A percentile compares a stretch with the other conserved stretches of the same genome.
Conservation (phyloP, 2,797 vertebrate species). For the Chromis chromis region DNA sequence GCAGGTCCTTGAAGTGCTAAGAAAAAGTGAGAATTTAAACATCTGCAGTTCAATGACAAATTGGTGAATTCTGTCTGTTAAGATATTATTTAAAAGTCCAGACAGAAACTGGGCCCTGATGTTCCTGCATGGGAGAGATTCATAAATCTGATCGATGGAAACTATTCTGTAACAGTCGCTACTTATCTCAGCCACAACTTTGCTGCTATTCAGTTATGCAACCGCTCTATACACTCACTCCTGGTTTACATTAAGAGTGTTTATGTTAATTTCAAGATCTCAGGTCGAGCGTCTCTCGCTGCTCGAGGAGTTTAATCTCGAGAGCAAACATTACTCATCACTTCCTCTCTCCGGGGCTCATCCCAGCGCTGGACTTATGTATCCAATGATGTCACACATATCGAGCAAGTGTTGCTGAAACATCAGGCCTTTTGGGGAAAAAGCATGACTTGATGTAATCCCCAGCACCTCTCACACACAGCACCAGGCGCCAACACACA, state of each 20-base stretch:
- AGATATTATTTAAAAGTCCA: too few species aligned
- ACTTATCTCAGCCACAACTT: neutral
- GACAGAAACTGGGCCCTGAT: neutral
- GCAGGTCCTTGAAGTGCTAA: neutral
- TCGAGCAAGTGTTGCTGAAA: constrained; percentile 50
- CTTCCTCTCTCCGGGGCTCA: constrained; percentile 43
- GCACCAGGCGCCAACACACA: constrained; percentile 8
- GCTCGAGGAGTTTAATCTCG: constrained; percentile 14
- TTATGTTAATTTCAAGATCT: constrained; percentile 35
- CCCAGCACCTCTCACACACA: constrained; percentile 20
- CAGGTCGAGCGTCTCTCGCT: neutral
- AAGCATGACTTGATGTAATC: constrained; percentile 26
- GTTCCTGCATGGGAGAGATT: neutral
- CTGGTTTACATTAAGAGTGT: constrained; percentile 42
- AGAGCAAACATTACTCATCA: constrained; percentile 68
- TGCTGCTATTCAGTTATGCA: constrained; percentile 28
- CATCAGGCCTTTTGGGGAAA: constrained; percentile 36
- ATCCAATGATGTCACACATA: constrained; percentile 64
- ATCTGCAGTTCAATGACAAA: too few species aligned
- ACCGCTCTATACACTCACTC: constrained; percentile 30
- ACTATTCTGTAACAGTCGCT: neutral
- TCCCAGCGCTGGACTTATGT: constrained; percentile 12
- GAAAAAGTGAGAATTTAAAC: neutral
- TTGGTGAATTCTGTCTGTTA: neutral
- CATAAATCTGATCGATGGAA: neutral